Conservation (phyloP, 2,888 invertebrate genomes). For the Cantharis nigra region DNA sequence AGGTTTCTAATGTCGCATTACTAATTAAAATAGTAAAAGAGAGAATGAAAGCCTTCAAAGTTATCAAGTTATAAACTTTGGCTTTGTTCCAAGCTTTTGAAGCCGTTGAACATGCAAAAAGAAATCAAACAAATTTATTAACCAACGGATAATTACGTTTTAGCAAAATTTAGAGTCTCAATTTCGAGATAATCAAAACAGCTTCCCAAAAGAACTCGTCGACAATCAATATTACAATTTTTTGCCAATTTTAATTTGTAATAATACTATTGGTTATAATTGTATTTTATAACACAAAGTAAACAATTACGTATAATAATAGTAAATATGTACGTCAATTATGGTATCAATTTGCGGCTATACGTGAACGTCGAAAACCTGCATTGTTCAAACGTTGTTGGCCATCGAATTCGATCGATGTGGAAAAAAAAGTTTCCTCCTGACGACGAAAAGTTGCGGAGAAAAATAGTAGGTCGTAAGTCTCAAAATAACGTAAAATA, state of each 20-base stretch:
- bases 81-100: not conserved
- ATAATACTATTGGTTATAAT: not conserved
- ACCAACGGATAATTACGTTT: not conserved
- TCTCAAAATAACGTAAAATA: not conserved
- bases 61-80: not conserved
- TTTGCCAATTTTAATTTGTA: not conserved
- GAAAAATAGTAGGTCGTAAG: not conserved
- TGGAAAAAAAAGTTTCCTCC: not conserved
- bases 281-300: not conserved
- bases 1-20: not conserved
- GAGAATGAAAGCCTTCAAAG: not conserved
- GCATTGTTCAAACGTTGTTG: not conserved
- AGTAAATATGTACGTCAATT: not conserved
- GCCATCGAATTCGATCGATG: not conserved
- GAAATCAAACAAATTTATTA: not conserved
- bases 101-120: not conserved
- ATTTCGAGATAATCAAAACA: not conserved
- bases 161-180: not conserved
- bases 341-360: not conserved
- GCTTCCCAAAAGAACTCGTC: not conserved
- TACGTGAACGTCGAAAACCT: not conserved
- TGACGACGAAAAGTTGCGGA: no score
- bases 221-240: not conserved
- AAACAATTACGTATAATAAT: not conserved
- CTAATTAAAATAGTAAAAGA: not conserved